Evolutionary conservation across 2,113 vertebrate species (phyloP), one percentile per base, ranked within the genome.

Genomic region (Silurus meridionalis): DNA sequence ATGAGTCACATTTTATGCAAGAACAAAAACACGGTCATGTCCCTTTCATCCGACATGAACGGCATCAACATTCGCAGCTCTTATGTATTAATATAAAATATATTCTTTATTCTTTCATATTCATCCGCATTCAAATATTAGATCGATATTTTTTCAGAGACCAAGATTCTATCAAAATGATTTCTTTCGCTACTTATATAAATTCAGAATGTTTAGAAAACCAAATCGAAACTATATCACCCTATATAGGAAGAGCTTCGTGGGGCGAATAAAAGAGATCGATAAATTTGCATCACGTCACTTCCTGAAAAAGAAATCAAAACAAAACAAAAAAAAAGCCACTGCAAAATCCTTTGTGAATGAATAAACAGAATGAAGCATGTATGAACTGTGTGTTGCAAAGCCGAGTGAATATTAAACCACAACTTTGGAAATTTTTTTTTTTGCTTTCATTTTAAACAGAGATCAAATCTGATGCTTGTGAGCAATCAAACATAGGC

Each of bases 1-100:
- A 55, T 37, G 83, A 77, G 48, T 64, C 80, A 82, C 21, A 3
- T 50, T 81, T 80, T 50, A 82, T 50, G 11, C 46, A 81, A 66
- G 10, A 82, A 64, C 80, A 63, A 14, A 21, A 82, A 50, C n/a
- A 52, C 11, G 50, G 10, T 81, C 57, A n/a, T 8, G 50, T 79
- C 19, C 53, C 53, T 58, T 58, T 37, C 37, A 37, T 37, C 37
- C 37, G 37, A 37, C 37, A 37, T 37, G 37, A 37, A 37, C 37
- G 37, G 37, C 37, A 37, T 37, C 37, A 37, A 37, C 37, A 74
- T 23, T 0, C 23, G 19, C 46, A 23, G 8, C 3, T 9, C 3
- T 19, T 48, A 0, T 72, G 6, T 46, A 23, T 74, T 50, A 50
- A 52, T 52, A 23, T 50, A 50, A 52, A 23, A 23, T 74, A 23